Percentiles rank a stretch among this genome's conserved stretches.
These are phyloP conservation scores for Urocynchramus pylzowi DNA, from an alignment of 2,113 vertebrate species.

Conservation along the genomic window DNA sequence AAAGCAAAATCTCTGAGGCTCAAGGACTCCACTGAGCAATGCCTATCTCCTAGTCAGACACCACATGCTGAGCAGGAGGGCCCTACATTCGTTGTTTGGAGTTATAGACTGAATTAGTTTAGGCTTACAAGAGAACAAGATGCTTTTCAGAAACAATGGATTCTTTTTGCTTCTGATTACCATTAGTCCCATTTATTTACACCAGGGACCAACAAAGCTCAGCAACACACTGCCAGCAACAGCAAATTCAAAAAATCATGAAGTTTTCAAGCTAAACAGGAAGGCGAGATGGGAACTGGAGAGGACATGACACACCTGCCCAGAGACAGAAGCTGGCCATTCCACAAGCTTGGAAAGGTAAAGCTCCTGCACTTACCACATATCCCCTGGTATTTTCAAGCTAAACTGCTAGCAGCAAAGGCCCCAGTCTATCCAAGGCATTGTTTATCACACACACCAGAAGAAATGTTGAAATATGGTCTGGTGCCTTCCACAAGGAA, in stretches of 20 bases:
- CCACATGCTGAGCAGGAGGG: not conserved
- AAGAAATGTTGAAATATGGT: not conserved
- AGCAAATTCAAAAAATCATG: not conserved
- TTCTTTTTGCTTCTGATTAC: not conserved
- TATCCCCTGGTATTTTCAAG: not conserved
- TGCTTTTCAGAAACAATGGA: not conserved
- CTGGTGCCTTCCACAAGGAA: not conserved
- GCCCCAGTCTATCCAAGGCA: not conserved
- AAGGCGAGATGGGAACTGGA: not conserved
- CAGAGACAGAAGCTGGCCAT: not conserved
- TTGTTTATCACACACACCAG: not conserved
- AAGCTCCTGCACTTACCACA: not conserved
- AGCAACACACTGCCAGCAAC: not conserved
- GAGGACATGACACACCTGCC: not conserved
- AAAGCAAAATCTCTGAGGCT: not conserved
- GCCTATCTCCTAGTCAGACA: not conserved
- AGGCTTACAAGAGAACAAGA: not conserved
- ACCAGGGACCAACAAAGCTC: not conserved
- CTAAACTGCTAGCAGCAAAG: not conserved
- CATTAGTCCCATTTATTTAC: not conserved
- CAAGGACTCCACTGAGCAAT: not conserved
- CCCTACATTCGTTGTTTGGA: not conserved
- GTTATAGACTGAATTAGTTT: not conserved
- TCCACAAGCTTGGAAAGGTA: not conserved
- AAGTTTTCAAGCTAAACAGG: not conserved